phyloP scores from a whole-genome alignment of 2,888 invertebrate genomes.

The Drosophila siamana region DNA sequence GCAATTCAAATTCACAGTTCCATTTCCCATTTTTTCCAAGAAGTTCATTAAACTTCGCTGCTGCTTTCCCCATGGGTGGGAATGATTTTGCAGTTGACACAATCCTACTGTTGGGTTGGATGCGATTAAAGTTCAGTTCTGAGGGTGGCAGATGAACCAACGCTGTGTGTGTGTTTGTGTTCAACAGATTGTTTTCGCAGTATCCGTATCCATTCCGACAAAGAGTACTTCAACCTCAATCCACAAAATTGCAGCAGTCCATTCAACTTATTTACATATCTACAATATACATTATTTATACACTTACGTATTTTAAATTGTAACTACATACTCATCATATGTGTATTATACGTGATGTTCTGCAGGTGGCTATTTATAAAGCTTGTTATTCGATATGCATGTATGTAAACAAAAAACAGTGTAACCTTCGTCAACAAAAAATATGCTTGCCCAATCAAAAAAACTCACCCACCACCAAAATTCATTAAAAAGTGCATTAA shows the following conservation, averaged over 20 bases:
- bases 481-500: conserved; percentile 34
- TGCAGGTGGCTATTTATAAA: conserved; percentile 59
- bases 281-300: conserved; percentile 25
- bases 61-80: conserved; percentile 31
- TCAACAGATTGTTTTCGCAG: not conserved
- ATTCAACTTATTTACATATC: conserved; percentile 49
- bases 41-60: conserved; percentile 62
- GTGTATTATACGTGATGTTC: conserved; percentile 17
- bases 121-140: not conserved
- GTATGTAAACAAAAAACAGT: conserved; percentile 29
- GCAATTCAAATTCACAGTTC: conserved; percentile 48
- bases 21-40: conserved; percentile 50
- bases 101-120: not conserved
- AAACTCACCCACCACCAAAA: conserved; percentile 21
- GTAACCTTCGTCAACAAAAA: conserved; percentile 48
- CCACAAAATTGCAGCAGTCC: conserved; percentile 37
- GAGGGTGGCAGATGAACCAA: conserved; percentile 25
- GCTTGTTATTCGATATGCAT: conserved; percentile 40
- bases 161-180: not conserved
- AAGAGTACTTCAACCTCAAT: conserved; percentile 3
- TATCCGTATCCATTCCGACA: conserved; percentile 4
- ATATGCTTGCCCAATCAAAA: conserved; percentile 50
- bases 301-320: not conserved
- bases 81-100: conserved; percentile 17
- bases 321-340: conserved; percentile 3